Evolutionary conservation across 2,888 invertebrate genomes (phyloP).

Genomic region (Acleris sparsana): DNA sequence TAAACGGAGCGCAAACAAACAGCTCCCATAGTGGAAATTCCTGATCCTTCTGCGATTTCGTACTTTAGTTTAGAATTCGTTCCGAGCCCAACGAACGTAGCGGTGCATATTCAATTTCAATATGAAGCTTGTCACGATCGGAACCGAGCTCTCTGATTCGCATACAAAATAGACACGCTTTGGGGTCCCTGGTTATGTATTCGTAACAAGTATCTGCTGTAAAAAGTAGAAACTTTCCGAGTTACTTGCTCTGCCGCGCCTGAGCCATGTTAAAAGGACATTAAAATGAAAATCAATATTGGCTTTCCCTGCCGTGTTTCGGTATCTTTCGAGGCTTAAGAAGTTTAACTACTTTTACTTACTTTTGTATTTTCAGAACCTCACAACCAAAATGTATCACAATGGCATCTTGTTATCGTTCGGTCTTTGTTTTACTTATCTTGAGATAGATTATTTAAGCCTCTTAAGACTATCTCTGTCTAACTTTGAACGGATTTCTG

Average conservation of each 20-base stretch:
- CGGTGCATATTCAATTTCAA: conserved; percentile 23
- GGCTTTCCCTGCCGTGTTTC: conserved; percentile 1
- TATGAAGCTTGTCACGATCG: conserved; percentile 11
- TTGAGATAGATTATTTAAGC: no score
- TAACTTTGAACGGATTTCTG: no score
- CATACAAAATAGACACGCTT: no score
- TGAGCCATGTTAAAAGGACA: conserved; percentile 23
- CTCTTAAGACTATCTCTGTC: no score
- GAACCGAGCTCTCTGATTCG: no score
- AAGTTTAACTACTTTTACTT: neutral
- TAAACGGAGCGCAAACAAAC: conserved; percentile 25
- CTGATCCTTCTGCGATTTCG: conserved; percentile 16
- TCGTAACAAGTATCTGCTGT: conserved; percentile 2
- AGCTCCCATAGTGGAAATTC: neutral
- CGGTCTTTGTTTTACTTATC: no score
- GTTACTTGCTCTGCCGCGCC: conserved; percentile 9
- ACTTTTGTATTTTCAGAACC: neutral
- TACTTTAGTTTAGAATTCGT: conserved; percentile 30
- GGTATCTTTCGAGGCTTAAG: neutral
- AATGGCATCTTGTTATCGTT: no score
- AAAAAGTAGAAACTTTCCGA: conserved; percentile 13
- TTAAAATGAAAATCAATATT: conserved; percentile 21
- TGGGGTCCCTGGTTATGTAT: no score
- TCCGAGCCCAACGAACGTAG: conserved; percentile 3
- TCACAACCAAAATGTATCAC: no score